Base-by-base conservation (phyloP, 2,113 vertebrate species). In the human (Homo sapiens) region DNA sequence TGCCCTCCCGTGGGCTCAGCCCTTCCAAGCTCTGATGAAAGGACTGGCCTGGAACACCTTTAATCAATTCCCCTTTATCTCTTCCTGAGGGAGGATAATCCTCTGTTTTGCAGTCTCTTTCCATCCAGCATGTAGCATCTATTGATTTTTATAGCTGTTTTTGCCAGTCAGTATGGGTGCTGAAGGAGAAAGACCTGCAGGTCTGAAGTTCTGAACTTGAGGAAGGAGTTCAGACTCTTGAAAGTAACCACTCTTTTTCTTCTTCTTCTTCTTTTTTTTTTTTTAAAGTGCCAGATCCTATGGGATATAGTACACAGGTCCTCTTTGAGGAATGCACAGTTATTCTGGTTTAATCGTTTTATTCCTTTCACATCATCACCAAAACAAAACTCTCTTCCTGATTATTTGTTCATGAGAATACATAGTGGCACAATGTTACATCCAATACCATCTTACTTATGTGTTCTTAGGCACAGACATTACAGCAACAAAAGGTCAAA, bases 101-200 rank as follows among this genome's bases (percentile, higher is more conserved):
- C 61, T 93, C 45, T 66, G 35, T 75, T 94, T 93, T 86, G 57
- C 68, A 93, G 59, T 78, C 87, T 95, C 83, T 83, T 32, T 3
- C 59, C 83, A 92, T 75, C 50, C n/a, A 73, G 40, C 66, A 45
- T 66, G 66, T 40, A 91, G 90, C 72, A 57, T 48, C 66, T 50
- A 40, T 94, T 45, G 80, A 96, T 90, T 95, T 78, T 83, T 81
- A 75, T 38, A 64, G 50, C 48, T 64, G 50, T 87, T 94, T 92
- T 78, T 76, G 57, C 40, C 45, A 83, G 66, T 61, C 12, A 35
- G 83, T 59, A 83, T 0, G 27, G 66, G 64, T 13, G 6, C 5
- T 22, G 50, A 75, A 87, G 79, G 82, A 89, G 43, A 79, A 83
- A 75, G 55, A 45, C 23, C 50, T n/a, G 12, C 18, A 57, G 35